phyloP scores from a whole-genome alignment of 2,888 invertebrate species.

The Chrysopilus asiliformis region DNA sequence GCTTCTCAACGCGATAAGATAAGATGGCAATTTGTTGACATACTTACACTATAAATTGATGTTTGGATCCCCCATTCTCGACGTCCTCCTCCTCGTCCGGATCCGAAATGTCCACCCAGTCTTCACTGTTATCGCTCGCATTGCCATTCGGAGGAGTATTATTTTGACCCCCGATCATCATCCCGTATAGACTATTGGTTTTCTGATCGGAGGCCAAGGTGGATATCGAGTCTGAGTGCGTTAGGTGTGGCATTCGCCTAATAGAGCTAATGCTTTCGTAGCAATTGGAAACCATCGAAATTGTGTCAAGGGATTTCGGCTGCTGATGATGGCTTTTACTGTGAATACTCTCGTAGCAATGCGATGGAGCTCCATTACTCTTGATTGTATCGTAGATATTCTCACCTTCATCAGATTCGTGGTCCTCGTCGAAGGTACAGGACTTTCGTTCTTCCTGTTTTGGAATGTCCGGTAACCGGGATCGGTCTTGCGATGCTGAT shows the following conservation, averaged over 20 bases:
- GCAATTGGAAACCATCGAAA: conserved; percentile 31
- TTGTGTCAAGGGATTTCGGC: conserved; percentile 18
- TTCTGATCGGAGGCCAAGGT: conserved; percentile 34
- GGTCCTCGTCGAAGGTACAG: not conserved
- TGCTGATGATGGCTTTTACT: conserved; percentile 9
- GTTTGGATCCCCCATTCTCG: conserved; percentile 13
- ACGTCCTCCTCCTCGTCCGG: conserved; percentile 10
- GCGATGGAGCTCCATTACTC: conserved; percentile 38
- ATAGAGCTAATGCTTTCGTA: conserved; percentile 33
- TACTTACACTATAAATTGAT: conserved; percentile 36
- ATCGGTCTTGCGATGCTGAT: conserved; percentile 4
- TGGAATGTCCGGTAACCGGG: conserved; percentile 6
- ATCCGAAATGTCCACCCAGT: conserved; percentile 35
- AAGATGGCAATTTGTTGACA: conserved; percentile 1
- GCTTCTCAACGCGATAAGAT: conserved; percentile 7
- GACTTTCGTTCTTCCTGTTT: not conserved
- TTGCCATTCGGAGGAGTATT: conserved; percentile 6
- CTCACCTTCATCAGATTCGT: conserved; percentile 24
- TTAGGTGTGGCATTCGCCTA: conserved; percentile 14
- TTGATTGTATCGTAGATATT: conserved; percentile 52
- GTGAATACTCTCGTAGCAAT: conserved; percentile 25
- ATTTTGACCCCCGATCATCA: conserved; percentile 21
- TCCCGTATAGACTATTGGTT: conserved; percentile 34
- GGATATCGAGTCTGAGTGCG: conserved; percentile 30
- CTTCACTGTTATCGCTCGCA: conserved; percentile 28